A percentile compares a stretch with the other conserved stretches of the same genome.
These are phyloP conservation scores for Polydrusus tereticollis DNA, from an alignment of 2,888 invertebrate species.

Conservation along the genomic window DNA sequence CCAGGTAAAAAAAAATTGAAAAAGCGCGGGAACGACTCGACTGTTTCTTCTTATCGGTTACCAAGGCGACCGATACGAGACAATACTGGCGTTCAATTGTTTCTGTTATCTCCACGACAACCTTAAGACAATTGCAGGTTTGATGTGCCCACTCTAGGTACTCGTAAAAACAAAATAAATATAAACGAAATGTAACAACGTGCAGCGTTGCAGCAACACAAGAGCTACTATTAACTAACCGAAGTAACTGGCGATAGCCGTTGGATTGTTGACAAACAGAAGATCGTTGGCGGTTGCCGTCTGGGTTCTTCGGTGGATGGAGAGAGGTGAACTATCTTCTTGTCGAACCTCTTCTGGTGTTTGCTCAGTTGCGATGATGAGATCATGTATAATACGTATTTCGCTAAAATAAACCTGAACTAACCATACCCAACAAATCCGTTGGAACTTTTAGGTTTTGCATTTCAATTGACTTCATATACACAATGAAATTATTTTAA, in stretches of 20 bases:
- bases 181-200: background rate
- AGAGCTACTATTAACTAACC: conserved; percentile 10
- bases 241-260: background rate
- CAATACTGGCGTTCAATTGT: conserved; percentile 3
- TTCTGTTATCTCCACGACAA: conserved; percentile 3
- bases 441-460: too few relatives aligned
- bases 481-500: too few relatives aligned
- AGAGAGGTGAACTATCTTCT: conserved; percentile 1
- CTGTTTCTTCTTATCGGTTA: background rate
- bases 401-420: too few relatives aligned
- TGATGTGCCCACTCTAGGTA: conserved; percentile 1
- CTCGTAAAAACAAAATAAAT: background rate
- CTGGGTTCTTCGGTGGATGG: conserved; percentile 2
- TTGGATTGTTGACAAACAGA: conserved; percentile 18
- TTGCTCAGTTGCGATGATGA: background rate
- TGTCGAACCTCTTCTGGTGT: conserved; percentile 1
- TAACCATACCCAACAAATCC: too few relatives aligned
- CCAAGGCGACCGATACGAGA: conserved; percentile 14
- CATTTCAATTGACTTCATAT: too few relatives aligned
- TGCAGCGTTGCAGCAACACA: background rate
- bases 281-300: conserved; percentile 1
- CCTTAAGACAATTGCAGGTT: conserved; percentile 8
- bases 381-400: background rate
- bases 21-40: conserved; percentile 6
- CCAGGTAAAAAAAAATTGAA: conserved; percentile 23